Evolutionary conservation across 2,797 vertebrate genomes (phyloP).

Genomic region (Pogonophryne albipinna): DNA sequence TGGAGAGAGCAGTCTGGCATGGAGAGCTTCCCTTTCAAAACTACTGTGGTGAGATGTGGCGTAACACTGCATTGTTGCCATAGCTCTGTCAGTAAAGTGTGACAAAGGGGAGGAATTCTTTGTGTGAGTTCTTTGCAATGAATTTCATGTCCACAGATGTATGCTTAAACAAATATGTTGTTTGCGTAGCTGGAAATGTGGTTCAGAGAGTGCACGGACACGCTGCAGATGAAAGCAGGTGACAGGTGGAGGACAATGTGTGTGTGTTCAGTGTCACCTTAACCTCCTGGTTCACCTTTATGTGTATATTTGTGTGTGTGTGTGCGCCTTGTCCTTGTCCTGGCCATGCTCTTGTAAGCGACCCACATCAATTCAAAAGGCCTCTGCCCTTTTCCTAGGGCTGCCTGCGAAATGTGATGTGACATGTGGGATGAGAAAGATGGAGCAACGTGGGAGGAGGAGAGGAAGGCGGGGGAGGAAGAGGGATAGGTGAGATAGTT

Average conservation of each 20-base stretch:
- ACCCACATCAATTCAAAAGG: slow-evolving; percentile 78
- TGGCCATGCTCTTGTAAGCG: slow-evolving; percentile 73
- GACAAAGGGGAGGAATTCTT: slow-evolving; percentile 13
- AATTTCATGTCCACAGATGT: background rate
- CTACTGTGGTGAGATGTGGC: slow-evolving; percentile 36
- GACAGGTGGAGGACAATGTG: slow-evolving; percentile 63
- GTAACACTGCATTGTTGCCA: slow-evolving; percentile 32
- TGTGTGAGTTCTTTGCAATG: background rate
- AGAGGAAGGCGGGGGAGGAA: background rate
- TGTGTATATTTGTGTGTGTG: slow-evolving; percentile 17
- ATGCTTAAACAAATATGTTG: slow-evolving; percentile 18
- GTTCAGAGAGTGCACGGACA: slow-evolving; percentile 12
- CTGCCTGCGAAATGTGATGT: slow-evolving; percentile 87
- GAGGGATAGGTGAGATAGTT: slow-evolving; percentile 59
- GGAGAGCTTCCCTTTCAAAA: slow-evolving; percentile 6
- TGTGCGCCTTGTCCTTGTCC: slow-evolving; percentile 60
- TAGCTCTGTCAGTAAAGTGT: slow-evolving; percentile 31
- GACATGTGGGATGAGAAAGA: slow-evolving; percentile 83
- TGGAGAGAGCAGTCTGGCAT: slow-evolving; percentile 5
- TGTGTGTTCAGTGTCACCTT: slow-evolving; percentile 41
- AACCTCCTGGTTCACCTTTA: slow-evolving; percentile 35
- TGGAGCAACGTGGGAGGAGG: slow-evolving; percentile 22
- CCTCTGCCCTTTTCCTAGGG: slow-evolving; percentile 85
- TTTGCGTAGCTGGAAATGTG: background rate
- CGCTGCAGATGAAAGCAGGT: slow-evolving; percentile 39